Evolutionary conservation across 2,797 vertebrate genomes (phyloP), one percentile per base, ranked within the genome.

Genomic region (Apogon hyalosoma): DNA sequence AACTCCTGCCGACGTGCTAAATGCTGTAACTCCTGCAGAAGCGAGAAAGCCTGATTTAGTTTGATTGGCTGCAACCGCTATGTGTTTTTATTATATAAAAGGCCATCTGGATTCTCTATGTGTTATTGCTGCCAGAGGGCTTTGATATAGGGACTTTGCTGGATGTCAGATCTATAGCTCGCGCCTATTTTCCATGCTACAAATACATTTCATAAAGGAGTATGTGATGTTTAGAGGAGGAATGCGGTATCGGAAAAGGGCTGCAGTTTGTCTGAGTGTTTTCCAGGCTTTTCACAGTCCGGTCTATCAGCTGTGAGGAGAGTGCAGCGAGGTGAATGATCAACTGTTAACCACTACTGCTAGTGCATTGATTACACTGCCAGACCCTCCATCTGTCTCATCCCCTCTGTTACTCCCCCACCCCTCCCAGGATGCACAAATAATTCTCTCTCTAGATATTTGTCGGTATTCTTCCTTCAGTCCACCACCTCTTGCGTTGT

Each of bases 331-430:
- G 62, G 64, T 82, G 84, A 84, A 79, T 83, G 72, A 80, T 89
- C 82, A 84, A 74, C 80, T 76, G 75, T 86, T 87, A 83, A 85
- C 78, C 76, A 83, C 69, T 63, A 55, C 73, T 75, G 80, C 71
- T 78, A 75, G 73, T 83, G 59, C 47, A 60, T 75, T 86, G 85
- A 87, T 88, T 84, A 77, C 74, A 75, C 71, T 80, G 67, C 63
- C 65, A 70, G 67, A 58, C 63, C 47, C 48, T 84, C 79, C 60
- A 80, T 89, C 77, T 80, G 68, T 80, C 78, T 80, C 70, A 8
- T 43, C 28, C 72, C 33, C 48, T 42, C 60, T 33, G 40, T 64
- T 33, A 40, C 69, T 47, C 50, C 43, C 42, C n/a, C 36, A 40
- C n/a, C 12, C 43, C 38, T 67, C 70, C 52, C 41, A 77, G 66